Evolutionary conservation across 2,797 vertebrate genomes (phyloP).

Genomic region (Epinephelus coioides): DNA sequence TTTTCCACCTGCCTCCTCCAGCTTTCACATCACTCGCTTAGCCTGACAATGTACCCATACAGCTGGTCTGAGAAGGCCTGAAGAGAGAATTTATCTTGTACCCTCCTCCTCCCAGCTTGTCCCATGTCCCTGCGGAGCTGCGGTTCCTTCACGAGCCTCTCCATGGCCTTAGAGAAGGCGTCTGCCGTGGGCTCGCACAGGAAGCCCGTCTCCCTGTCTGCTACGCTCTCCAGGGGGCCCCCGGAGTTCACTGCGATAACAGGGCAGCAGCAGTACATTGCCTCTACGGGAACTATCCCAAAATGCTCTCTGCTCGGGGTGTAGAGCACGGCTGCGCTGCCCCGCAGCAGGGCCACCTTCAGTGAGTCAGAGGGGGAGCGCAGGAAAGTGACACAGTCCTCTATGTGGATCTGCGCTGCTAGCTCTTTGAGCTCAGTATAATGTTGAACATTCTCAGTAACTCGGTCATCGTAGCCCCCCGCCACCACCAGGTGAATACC

Average conservation of each 20-base stretch:
- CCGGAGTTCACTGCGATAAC: constrained; percentile 96
- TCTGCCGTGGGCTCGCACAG: constrained; percentile 90
- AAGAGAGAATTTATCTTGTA: constrained; percentile 92
- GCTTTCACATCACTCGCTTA: constrained; percentile 83
- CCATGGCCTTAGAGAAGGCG: constrained; percentile 92
- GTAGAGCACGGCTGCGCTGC: constrained; percentile 91
- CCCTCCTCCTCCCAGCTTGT: constrained; percentile 90
- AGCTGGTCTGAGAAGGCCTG: constrained; percentile 93
- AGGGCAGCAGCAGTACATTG: constrained; percentile 96
- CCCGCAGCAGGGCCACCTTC: constrained; percentile 90
- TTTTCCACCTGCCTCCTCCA: constrained; percentile 20
- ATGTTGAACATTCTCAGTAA: constrained; percentile 94
- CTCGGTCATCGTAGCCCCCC: constrained; percentile 94
- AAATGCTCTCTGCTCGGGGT: constrained; percentile 98
- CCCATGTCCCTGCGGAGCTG: constrained; percentile 91
- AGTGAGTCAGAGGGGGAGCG: constrained; percentile 93
- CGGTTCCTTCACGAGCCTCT: constrained; percentile 89
- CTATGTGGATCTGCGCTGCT: constrained; percentile 82
- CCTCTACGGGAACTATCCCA: constrained; percentile 96
- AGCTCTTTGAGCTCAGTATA: constrained; percentile 90
- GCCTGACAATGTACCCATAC: constrained; percentile 87
- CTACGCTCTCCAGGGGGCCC: constrained; percentile 94
- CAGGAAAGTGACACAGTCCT: constrained; percentile 91
- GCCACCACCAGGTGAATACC: constrained; percentile 93
- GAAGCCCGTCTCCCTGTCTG: constrained; percentile 92